Evolutionary conservation across 1,140 invertebrate genomes (phyloP).

Genomic region (Temnothorax longispinosus): DNA sequence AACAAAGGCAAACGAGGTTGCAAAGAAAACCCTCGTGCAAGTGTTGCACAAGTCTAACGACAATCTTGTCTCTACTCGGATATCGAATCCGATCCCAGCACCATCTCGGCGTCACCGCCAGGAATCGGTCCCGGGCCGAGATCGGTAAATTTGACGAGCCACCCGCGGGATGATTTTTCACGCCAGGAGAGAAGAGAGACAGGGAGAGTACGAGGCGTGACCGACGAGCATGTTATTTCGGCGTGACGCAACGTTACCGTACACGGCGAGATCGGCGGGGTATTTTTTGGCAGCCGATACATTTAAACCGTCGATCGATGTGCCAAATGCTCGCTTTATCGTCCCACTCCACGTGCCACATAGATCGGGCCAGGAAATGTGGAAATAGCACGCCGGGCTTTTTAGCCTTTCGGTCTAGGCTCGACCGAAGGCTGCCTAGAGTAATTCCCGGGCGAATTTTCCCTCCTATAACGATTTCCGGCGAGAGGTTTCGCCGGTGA

Average conservation of each 20-base stretch:
- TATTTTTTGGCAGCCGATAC: slow-evolving; percentile 67
- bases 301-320: slow-evolving; percentile 63
- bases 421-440: not conserved
- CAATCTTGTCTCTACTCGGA: slow-evolving; percentile 17
- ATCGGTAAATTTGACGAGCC: slow-evolving; percentile 76
- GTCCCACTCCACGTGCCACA: not conserved
- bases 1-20: not conserved
- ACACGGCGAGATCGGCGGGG: slow-evolving; percentile 37
- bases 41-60: not conserved
- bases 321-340: slow-evolving; percentile 62
- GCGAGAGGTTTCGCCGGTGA: not conserved
- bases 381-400: slow-evolving; percentile 35
- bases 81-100: slow-evolving; percentile 67
- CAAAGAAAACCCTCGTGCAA: not conserved
- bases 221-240: slow-evolving; percentile 48
- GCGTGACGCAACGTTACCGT: slow-evolving; percentile 39
- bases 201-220: slow-evolving; percentile 37
- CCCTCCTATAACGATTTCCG: not conserved
- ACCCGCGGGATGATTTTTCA: slow-evolving; percentile 41
- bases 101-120: slow-evolving; percentile 73
- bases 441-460: slow-evolving; percentile 15
- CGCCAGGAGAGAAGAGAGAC: not conserved
- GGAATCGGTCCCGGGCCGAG: slow-evolving; percentile 66
- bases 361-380: slow-evolving; percentile 39
- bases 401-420: not conserved